phyloP scores from a whole-genome alignment of 2,113 vertebrate species.

The Xyrauchen texanus region DNA sequence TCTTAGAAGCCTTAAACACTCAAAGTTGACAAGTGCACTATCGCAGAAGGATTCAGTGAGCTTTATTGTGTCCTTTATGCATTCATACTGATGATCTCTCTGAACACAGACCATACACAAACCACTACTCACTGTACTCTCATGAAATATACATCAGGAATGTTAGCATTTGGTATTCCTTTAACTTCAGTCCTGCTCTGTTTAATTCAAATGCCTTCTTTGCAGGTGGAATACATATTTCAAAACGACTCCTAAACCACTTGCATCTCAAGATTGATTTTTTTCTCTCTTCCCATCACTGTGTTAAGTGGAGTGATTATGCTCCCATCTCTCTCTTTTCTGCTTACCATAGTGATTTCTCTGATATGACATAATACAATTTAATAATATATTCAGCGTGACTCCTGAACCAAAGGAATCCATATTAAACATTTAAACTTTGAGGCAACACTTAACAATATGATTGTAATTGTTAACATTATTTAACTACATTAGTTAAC shows the following conservation, averaged over 20 bases:
- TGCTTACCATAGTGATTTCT: no score
- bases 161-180: neutral
- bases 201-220: constrained; percentile 17
- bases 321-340: neutral
- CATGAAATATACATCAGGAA: constrained; percentile 37
- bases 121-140: constrained; percentile 25
- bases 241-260: neutral
- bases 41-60: neutral
- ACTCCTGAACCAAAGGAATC: no score
- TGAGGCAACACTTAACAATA: no score
- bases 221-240: constrained; percentile 24
- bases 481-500: no score
- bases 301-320: constrained; percentile 22
- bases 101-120: neutral
- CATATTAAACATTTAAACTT: no score
- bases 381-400: no score
- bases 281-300: constrained; percentile 2
- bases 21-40: neutral
- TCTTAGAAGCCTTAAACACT: neutral
- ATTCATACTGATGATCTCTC: neutral
- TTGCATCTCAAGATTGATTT: constrained; percentile 14
- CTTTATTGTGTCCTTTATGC: neutral
- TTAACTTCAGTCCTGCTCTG: constrained; percentile 4
- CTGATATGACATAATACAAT: no score
- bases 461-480: no score